These are phyloP conservation scores for Xenopus petersii DNA, from an alignment of 2,797 vertebrate species.

Conservation along the genomic window DNA sequence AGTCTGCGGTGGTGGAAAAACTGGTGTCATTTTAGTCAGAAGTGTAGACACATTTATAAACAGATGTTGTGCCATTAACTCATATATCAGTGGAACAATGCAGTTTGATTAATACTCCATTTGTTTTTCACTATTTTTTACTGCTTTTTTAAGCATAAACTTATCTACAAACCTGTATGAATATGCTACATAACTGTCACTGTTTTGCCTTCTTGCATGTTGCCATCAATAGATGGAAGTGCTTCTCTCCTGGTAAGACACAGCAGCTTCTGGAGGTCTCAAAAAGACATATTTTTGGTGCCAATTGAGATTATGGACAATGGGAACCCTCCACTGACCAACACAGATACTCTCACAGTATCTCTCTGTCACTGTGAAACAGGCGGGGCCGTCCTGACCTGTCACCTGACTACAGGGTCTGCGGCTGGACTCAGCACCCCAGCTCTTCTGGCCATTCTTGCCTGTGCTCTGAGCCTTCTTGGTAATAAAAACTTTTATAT, in stretches of 20 bases:
- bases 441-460: constrained; percentile 83
- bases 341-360: constrained; percentile 82
- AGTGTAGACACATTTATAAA: no score
- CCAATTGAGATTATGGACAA: constrained; percentile 82
- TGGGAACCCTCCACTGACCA: constrained; percentile 76
- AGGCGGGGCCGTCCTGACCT: constrained; percentile 67
- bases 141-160: no score
- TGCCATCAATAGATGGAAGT: constrained; percentile 70
- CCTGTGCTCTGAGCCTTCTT: constrained; percentile 81
- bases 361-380: constrained; percentile 83
- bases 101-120: no score
- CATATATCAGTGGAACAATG: no score
- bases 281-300: constrained; percentile 75
- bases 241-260: constrained; percentile 78
- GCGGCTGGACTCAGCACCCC: constrained; percentile 85
- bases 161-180: no score
- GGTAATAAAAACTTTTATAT: constrained; percentile 60
- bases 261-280: constrained; percentile 65
- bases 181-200: no score
- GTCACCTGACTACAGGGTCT: constrained; percentile 65
- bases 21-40: no score
- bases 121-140: no score
- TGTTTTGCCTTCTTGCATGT: constrained; percentile 18
- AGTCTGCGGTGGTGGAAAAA: no score
- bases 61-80: no score